These are phyloP conservation scores for Sandelia bainsii DNA, from an alignment of 2,797 vertebrate genomes.

Conservation along the genomic window DNA sequence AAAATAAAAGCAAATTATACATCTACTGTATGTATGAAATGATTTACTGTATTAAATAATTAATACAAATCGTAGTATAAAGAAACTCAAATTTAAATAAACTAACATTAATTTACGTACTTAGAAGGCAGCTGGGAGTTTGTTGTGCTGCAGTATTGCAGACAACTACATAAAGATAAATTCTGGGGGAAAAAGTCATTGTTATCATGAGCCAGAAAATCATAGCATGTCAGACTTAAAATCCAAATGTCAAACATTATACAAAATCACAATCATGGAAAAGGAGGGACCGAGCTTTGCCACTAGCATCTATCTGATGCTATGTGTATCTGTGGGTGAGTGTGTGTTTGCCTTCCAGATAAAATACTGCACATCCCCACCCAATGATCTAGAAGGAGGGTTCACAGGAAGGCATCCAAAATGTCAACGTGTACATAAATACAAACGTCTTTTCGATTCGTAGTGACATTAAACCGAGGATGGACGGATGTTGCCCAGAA, in stretches of 20 bases:
- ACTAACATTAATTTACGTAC: not conserved
- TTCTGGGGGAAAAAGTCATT: not conserved
- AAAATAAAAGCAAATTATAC: not conserved
- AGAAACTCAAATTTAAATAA: not conserved
- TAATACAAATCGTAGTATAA: conserved; percentile 6
- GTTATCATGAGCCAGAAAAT: conserved; percentile 45
- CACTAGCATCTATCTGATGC: conserved; percentile 69
- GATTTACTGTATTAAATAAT: not conserved
- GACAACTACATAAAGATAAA: not conserved
- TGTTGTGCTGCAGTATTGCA: not conserved
- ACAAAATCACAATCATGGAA: conserved; percentile 56
- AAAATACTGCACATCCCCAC: conserved; percentile 64
- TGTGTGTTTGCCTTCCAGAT: conserved; percentile 70
- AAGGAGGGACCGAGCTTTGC: conserved; percentile 53
- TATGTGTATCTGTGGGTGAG: conserved; percentile 21
- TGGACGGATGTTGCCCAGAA: conserved; percentile 23
- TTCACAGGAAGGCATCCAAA: conserved; percentile 66
- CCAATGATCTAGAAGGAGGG: conserved; percentile 69
- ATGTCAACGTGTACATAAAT: conserved; percentile 77
- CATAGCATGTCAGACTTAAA: conserved; percentile 70
- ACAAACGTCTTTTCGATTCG: conserved; percentile 42
- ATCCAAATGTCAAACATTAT: conserved; percentile 78
- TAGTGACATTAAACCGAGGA: conserved; percentile 69
- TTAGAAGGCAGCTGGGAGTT: not conserved
- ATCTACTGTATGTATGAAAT: not conserved